phyloP scores from a whole-genome alignment of 1,140 invertebrate species.

The Sarcophaga bullata region DNA sequence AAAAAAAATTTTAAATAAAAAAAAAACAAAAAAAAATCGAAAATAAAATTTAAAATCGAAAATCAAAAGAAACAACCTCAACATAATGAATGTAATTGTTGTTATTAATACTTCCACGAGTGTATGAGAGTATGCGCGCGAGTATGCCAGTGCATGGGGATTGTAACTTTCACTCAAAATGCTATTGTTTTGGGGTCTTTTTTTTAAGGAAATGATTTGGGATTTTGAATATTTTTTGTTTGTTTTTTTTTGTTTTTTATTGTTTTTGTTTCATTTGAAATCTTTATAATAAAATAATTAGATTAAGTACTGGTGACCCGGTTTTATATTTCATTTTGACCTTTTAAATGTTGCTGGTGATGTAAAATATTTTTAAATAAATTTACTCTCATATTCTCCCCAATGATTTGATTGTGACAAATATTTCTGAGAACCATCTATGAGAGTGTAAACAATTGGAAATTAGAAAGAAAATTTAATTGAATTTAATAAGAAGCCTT shows the following conservation, averaged over 20 bases:
- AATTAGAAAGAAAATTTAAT: too few relatives aligned
- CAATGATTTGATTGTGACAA: too few relatives aligned
- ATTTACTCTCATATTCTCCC: too few relatives aligned
- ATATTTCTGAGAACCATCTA: too few relatives aligned
- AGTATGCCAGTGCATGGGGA: neutral
- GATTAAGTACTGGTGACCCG: neutral
- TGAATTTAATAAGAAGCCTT: too few relatives aligned
- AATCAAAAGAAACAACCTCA: neutral
- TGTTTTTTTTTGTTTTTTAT: too few relatives aligned
- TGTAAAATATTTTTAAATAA: too few relatives aligned
- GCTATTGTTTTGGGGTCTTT: neutral
- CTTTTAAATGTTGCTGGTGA: neutral
- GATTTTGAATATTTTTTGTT: too few relatives aligned
- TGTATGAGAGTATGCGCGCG: too few relatives aligned
- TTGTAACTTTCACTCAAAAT: conserved; percentile 29
- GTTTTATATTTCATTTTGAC: neutral
- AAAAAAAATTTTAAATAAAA: neutral
- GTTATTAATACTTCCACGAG: too few relatives aligned
- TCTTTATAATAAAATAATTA: neutral
- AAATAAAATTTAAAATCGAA: neutral
- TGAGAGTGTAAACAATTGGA: too few relatives aligned
- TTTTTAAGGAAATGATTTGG: neutral
- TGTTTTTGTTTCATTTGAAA: neutral
- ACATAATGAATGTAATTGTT: conserved; percentile 32
- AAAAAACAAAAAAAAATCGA: neutral